A percentile compares a stretch with the other conserved stretches of the same genome.
These are phyloP conservation scores for Fregata magnificens DNA, from an alignment of 2,113 vertebrate genomes.

Conservation along the genomic window DNA sequence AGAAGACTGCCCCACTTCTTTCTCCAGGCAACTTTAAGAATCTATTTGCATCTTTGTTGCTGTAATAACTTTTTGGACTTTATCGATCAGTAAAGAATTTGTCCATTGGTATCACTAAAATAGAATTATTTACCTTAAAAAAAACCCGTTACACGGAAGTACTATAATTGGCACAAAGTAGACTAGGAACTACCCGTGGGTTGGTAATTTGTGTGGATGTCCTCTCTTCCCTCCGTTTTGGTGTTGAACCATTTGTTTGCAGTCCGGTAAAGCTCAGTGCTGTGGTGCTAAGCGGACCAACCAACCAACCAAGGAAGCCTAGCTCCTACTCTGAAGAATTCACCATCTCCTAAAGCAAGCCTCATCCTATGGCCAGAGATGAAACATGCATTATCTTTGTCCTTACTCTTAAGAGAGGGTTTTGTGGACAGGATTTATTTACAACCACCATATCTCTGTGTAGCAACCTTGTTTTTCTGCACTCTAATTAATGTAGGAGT, in stretches of 20 bases:
- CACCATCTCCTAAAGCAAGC: background rate
- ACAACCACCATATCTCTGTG: background rate
- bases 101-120: background rate
- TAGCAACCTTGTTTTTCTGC: conserved; percentile 41
- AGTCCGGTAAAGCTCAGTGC: background rate
- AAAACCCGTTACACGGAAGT: background rate
- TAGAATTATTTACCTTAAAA: conserved; percentile 13
- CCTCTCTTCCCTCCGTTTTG: background rate
- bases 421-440: conserved; percentile 12
- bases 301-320: no score
- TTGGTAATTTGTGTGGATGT: background rate
- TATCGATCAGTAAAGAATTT: background rate
- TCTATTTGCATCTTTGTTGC: background rate
- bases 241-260: background rate
- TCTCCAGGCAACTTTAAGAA: background rate
- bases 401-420: background rate
- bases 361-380: background rate
- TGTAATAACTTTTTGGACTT: background rate
- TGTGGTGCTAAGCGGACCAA: background rate
- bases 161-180: background rate
- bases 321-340: background rate
- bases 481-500: background rate
- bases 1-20: background rate
- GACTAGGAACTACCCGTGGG: background rate
- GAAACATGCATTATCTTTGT: background rate